phyloP scores from a whole-genome alignment of 2,888 invertebrate genomes.

The Thera obeliscata region DNA sequence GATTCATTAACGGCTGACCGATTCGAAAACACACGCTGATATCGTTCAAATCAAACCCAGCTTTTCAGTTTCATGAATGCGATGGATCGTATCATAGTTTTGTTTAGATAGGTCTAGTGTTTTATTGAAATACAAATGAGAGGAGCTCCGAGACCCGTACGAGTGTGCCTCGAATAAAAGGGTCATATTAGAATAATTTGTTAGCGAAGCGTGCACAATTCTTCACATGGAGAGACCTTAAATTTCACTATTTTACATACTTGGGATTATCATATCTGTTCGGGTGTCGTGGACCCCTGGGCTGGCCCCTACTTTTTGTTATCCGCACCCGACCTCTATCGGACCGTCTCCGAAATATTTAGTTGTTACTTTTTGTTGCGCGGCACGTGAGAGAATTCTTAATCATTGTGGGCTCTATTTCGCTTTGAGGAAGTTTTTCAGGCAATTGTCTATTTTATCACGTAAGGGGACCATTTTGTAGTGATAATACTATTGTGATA shows the following conservation, averaged over 20 bases:
- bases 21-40: slow-evolving; percentile 63
- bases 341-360: slow-evolving; percentile 81
- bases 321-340: slow-evolving; percentile 79
- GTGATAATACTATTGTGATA: slow-evolving; percentile 29
- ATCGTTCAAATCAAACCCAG: slow-evolving; percentile 63
- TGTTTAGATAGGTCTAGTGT: slow-evolving; percentile 82
- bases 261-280: slow-evolving; percentile 82
- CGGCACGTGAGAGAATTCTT: slow-evolving; percentile 79
- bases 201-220: slow-evolving; percentile 79
- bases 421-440: slow-evolving; percentile 53
- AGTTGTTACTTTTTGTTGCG: slow-evolving; percentile 83
- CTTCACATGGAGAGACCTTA: slow-evolving; percentile 84
- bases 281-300: slow-evolving; percentile 68
- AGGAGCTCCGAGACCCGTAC: slow-evolving; percentile 68
- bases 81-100: slow-evolving; percentile 60
- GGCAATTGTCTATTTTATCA: slow-evolving; percentile 46
- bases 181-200: slow-evolving; percentile 84
- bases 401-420: slow-evolving; percentile 65
- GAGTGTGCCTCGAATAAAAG: slow-evolving; percentile 83
- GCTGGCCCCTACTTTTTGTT: slow-evolving; percentile 77
- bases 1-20: slow-evolving; percentile 72
- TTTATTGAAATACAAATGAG: slow-evolving; percentile 84
- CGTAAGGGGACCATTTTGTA: slow-evolving; percentile 21
- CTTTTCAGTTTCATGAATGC: slow-evolving; percentile 49
- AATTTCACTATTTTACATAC: slow-evolving; percentile 85